Evolutionary conservation across 2,797 vertebrate species (phyloP).

Genomic region (Ctenosaura bakeri): DNA sequence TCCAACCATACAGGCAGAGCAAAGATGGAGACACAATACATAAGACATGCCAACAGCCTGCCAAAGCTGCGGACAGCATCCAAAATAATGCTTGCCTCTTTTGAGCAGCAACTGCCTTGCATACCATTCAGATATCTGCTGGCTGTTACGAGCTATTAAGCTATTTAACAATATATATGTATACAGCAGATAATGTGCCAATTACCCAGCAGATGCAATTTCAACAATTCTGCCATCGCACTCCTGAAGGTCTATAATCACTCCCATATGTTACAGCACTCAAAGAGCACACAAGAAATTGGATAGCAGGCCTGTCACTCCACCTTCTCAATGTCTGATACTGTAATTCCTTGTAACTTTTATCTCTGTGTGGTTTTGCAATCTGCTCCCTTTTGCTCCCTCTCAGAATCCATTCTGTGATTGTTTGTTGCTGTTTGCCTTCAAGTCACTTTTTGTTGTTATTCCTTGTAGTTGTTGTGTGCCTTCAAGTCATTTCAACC

Average conservation of each 20-base stretch:
- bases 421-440: not conserved
- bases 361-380: no score
- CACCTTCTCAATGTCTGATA: not conserved
- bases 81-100: not conserved
- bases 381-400: not conserved
- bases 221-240: not conserved
- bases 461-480: no score
- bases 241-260: not conserved
- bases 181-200: not conserved
- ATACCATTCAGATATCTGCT: not conserved
- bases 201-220: not conserved
- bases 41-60: not conserved
- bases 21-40: not conserved
- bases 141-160: not conserved
- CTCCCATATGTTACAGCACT: not conserved
- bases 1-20: not conserved
- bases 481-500: not conserved
- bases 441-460: not conserved
- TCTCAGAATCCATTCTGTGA: not conserved
- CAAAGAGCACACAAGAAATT: not conserved
- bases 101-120: not conserved
- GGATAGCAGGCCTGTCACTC: not conserved
- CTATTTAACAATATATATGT: not conserved
- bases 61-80: not conserved
- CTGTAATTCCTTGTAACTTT: not conserved